Evolutionary conservation across 2,888 invertebrate species (phyloP).

Genomic region (Apeira syringaria): DNA sequence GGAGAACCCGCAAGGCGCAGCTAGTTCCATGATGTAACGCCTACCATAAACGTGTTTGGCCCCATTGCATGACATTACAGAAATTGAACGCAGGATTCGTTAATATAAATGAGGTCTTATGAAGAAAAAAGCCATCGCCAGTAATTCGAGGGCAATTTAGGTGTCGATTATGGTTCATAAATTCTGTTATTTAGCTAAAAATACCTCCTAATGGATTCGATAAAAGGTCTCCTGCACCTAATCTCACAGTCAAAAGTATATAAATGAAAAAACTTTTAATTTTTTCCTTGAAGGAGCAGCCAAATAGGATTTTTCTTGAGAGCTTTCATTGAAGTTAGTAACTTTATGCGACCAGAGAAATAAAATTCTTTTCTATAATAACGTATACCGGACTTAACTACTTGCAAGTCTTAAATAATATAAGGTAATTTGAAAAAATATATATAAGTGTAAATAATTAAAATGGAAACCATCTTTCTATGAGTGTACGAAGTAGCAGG

Average conservation of each 20-base stretch:
- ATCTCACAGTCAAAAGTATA: constrained; percentile 36
- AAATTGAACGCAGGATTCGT: constrained; percentile 10
- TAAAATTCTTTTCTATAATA: too few relatives aligned
- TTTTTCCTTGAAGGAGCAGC: constrained; percentile 26
- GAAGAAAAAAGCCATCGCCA: constrained; percentile 25
- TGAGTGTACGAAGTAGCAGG: too few relatives aligned
- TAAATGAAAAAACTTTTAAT: constrained; percentile 32
- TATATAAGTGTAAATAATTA: too few relatives aligned
- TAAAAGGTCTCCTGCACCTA: constrained; percentile 32
- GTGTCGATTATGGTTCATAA: constrained; percentile 36
- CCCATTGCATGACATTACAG: neutral
- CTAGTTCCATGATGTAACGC: too few relatives aligned
- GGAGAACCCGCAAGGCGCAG: too few relatives aligned
- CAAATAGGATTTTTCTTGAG: constrained; percentile 23
- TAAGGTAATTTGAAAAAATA: too few relatives aligned
- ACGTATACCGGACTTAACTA: too few relatives aligned
- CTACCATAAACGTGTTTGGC: neutral
- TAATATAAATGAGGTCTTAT: constrained; percentile 16
- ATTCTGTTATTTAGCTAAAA: constrained; percentile 36
- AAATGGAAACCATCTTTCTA: too few relatives aligned
- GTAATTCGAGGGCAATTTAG: constrained; percentile 28
- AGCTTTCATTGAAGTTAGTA: constrained; percentile 16
- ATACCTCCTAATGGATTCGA: constrained; percentile 31
- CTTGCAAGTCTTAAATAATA: too few relatives aligned
- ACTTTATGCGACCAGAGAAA: neutral